A percentile compares a stretch with the other conserved stretches of the same genome.
Conservation (phyloP, 2,888 invertebrate species). For the Ariolimax columbianus region DNA sequence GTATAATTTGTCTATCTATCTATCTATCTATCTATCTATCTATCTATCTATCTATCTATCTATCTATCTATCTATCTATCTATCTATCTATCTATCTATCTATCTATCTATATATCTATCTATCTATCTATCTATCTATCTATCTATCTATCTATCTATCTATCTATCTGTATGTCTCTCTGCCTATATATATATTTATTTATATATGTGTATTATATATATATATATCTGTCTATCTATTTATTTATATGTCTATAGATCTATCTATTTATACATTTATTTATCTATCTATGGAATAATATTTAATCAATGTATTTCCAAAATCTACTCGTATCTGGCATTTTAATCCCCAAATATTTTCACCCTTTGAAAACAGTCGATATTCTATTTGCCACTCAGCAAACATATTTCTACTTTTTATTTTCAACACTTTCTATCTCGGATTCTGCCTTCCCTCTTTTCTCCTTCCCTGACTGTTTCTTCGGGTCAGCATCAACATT, state of each 20-base stretch:
- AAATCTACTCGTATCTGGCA: too few species aligned
- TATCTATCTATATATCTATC: conserved; percentile 5
- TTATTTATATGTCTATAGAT: neutral
- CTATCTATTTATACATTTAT: neutral
- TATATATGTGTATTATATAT: neutral
- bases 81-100: neutral
- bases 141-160: conserved; percentile 16
- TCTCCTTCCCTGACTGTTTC: too few species aligned
- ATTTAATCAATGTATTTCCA: too few species aligned
- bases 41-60: neutral
- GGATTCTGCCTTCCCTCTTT: too few species aligned
- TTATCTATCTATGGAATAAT: neutral
- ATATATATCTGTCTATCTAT: neutral
- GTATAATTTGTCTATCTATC: neutral
- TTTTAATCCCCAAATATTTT: too few species aligned
- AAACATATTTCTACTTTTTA: neutral
- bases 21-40: neutral
- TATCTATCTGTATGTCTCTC: conserved; percentile 9
- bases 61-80: conserved; percentile 13
- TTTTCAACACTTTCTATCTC: neutral
- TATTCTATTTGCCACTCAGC: neutral
- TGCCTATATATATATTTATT: neutral
- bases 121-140: conserved; percentile 24
- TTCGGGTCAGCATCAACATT: too few species aligned
- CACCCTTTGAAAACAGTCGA: too few species aligned